Evolutionary conservation across 2,113 vertebrate species (phyloP).

Genomic region (Bolborhynchus lineola): DNA sequence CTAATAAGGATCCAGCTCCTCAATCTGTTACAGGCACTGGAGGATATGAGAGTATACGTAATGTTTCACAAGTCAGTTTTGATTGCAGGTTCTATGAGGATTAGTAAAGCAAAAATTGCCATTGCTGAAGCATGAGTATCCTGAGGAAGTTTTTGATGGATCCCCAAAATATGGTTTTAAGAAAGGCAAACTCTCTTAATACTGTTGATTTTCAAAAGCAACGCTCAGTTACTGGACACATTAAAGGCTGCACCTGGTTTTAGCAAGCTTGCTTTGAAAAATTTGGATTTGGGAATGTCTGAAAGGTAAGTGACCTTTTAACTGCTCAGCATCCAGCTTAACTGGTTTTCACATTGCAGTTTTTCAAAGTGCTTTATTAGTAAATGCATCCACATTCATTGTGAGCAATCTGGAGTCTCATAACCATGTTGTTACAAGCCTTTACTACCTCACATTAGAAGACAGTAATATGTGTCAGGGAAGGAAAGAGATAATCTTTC

Average conservation of each 20-base stretch:
- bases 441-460: not conserved
- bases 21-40: not conserved
- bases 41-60: not conserved
- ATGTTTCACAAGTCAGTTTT: not conserved
- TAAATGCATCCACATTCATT: not conserved
- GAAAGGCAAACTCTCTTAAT: not conserved
- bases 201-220: not conserved
- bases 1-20: not conserved
- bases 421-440: not conserved
- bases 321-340: not conserved
- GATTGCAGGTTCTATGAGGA: not conserved
- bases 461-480: not conserved
- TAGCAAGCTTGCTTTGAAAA: not conserved
- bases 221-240: accelerated
- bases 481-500: not conserved
- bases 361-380: not conserved
- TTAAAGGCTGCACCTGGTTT: not conserved
- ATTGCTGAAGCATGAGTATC: not conserved
- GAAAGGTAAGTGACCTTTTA: not conserved
- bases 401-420: not conserved
- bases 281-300: not conserved
- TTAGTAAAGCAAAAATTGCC: not conserved
- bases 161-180: not conserved
- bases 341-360: not conserved
- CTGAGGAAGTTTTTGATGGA: not conserved